Percentiles rank a stretch among this genome's conserved stretches.
Evolutionary conservation across 2,113 vertebrate genomes (phyloP).

Genomic region (Callithrix jacchus): DNA sequence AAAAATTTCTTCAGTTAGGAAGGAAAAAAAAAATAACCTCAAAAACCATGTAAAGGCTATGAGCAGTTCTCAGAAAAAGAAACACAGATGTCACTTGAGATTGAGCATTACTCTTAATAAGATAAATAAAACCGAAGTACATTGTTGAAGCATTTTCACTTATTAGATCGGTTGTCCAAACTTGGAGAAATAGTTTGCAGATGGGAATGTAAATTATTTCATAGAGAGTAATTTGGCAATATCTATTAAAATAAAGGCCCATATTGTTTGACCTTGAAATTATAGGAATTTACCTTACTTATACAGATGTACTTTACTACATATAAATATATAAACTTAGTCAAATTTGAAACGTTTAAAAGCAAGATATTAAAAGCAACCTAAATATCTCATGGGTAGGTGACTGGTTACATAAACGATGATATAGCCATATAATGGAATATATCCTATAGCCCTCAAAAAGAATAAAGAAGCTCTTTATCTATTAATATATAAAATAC

Average conservation of each 20-base stretch:
- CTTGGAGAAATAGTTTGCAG: not conserved
- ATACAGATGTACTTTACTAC: not conserved
- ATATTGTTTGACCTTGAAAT: conserved; percentile 25
- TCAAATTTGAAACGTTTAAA: conserved; percentile 8
- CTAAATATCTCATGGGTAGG: not conserved
- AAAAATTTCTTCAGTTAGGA: not conserved
- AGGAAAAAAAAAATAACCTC: not conserved
- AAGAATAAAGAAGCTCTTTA: not conserved
- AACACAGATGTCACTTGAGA: not conserved
- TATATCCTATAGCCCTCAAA: not conserved
- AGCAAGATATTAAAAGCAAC: not conserved
- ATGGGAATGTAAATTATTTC: not conserved
- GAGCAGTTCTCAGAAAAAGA: not conserved
- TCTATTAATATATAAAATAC: not conserved
- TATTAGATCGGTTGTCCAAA: not conserved
- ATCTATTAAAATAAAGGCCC: not conserved
- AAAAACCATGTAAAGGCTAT: not conserved
- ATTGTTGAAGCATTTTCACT: not conserved
- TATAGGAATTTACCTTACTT: not conserved
- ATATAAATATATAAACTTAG: not conserved
- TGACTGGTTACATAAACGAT: not conserved
- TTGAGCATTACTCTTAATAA: conserved; percentile 8
- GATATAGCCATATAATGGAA: not conserved
- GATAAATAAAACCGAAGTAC: not conserved
- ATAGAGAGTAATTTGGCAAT: not conserved